Evolutionary conservation across 2,113 vertebrate species (phyloP), one percentile per base, ranked within the genome.

Genomic region (Xiphophorus hellerii): DNA sequence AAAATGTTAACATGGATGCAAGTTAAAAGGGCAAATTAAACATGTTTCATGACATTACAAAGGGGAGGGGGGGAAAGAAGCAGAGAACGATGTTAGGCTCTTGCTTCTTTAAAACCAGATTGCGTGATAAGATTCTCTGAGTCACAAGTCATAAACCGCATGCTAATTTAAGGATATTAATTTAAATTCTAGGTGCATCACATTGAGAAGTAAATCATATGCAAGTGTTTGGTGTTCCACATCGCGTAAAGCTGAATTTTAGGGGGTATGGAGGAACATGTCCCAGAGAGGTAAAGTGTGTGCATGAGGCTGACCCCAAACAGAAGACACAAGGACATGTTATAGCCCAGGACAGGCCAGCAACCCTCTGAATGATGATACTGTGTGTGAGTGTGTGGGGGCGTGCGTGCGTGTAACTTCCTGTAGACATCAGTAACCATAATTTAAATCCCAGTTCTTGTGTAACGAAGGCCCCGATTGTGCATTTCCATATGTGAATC

Each of bases 351-450:
- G 69, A 85, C 84, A 75, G 78, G 44, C 80, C 80, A 30, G 78
- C 75, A 71, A 78, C 80, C 76, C 85, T 74, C 66, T 89, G 89
- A 88, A 90, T 92, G 84, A 85, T 87, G 87, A 89, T 87, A 79
- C 70, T 65, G 20, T 64, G 67, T 27, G 48, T 30, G 10, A 44
- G 61, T 60, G 70, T 64, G 71, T 22, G n/a, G 39, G 60, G 17
- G n/a, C 29, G 63, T 67, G 39, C 67, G 71, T 73, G 62, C 82
- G 68, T 66, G 67, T 76, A 78, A 74, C 60, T 64, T 66, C 71
- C 63, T 78, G 76, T 66, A 78, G 82, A 89, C 77, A 81, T 44
- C 27, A 1, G 65, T n/a, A 5, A 48, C 84, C 80, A 64, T 68
- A 42, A 54, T 70, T 80, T 87, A 83, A 90, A 90, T 89, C 87